A percentile compares a stretch with the other conserved stretches of the same genome.
phyloP scores from a whole-genome alignment of 2,888 invertebrate species.

The Spisula subtruncata region DNA sequence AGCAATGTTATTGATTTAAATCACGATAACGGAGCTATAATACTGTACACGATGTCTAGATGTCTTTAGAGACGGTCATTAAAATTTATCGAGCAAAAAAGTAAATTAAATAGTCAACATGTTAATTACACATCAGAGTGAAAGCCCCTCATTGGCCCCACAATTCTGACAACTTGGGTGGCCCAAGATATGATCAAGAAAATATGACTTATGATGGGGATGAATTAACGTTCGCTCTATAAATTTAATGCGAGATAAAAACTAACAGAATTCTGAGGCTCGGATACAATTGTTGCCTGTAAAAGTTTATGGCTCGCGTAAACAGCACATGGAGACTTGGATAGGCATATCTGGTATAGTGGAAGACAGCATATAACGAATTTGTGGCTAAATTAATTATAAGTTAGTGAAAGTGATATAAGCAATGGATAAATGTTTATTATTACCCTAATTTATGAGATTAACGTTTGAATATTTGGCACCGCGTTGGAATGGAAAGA shows the following conservation, averaged over 20 bases:
- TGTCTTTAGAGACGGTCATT: constrained; percentile 62
- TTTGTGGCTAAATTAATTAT: constrained; percentile 59
- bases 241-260: constrained; percentile 74
- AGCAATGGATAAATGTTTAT: constrained; percentile 57
- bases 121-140: constrained; percentile 47
- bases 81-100: constrained; percentile 63
- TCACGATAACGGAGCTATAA: constrained; percentile 57
- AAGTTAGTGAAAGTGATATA: constrained; percentile 60
- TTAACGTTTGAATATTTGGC: constrained; percentile 29
- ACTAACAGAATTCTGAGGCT: constrained; percentile 67
- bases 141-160: constrained; percentile 53
- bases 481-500: constrained; percentile 29
- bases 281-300: constrained; percentile 66
- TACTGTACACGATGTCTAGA: constrained; percentile 50
- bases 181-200: constrained; percentile 71
- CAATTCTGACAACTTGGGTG: constrained; percentile 68
- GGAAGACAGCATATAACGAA: constrained; percentile 44
- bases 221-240: constrained; percentile 71
- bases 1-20: constrained; percentile 52
- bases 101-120: constrained; percentile 61
- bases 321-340: constrained; percentile 36
- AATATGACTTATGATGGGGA: constrained; percentile 73
- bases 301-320: constrained; percentile 55
- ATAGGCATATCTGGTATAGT: constrained; percentile 49
- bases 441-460: constrained; percentile 46